A percentile compares a stretch with the other conserved stretches of the same genome.
Conservation (phyloP, 2,888 invertebrate genomes). For the Aphodius sticticus region DNA sequence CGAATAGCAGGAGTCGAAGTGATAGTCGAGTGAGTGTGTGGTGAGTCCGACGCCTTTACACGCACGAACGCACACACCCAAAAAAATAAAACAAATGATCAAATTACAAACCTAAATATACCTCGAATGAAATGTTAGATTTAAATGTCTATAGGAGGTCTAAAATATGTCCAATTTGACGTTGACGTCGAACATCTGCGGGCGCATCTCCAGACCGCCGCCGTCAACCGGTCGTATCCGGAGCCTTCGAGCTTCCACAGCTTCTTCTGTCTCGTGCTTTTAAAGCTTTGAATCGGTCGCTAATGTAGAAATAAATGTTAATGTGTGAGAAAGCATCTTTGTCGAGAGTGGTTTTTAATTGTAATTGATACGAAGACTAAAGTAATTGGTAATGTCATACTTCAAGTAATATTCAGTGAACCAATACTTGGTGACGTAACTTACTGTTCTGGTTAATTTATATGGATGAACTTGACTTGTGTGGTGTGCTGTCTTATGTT, state of each 20-base stretch:
- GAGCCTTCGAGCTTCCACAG: background rate
- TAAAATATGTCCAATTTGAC: slow-evolving; percentile 45
- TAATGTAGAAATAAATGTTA: background rate
- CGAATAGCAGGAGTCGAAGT: slow-evolving; percentile 8
- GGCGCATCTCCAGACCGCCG: slow-evolving; percentile 17
- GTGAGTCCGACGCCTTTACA: slow-evolving; percentile 6
- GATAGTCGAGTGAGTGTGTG: slow-evolving; percentile 15
- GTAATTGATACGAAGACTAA: background rate
- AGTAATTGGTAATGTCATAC: background rate
- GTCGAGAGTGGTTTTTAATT: background rate
- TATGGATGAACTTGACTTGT: background rate
- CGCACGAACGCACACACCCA: slow-evolving; percentile 18
- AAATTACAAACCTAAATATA: slow-evolving; percentile 43
- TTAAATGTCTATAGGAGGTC: slow-evolving; percentile 44
- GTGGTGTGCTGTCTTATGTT: too few species aligned
- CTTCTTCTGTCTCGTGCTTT: slow-evolving; percentile 1
- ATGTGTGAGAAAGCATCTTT: background rate
- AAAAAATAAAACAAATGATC: slow-evolving; percentile 44
- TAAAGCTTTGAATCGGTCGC: background rate
- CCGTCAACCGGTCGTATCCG: slow-evolving; percentile 17
- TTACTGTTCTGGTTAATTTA: background rate
- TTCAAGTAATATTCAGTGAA: background rate
- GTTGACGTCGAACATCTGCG: slow-evolving; percentile 45
- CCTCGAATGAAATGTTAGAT: slow-evolving; percentile 41
- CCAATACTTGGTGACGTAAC: background rate